Base-by-base conservation (phyloP, 2,113 vertebrate genomes). In the Penelope pileata region DNA sequence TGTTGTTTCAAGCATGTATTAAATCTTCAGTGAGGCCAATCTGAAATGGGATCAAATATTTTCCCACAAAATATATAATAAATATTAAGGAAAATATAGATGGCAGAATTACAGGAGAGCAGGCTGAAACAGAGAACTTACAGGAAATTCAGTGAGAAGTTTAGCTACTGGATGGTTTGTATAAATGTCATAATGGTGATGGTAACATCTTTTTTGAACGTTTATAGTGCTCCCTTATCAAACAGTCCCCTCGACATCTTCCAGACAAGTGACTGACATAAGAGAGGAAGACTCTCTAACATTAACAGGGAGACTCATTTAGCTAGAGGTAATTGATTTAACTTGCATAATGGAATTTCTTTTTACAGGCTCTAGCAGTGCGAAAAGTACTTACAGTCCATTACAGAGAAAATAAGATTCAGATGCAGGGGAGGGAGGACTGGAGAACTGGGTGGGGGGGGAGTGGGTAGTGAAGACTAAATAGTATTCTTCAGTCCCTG, bases 261-360 rank as follows among this genome's bases (percentile, higher is more conserved):
- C 40, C 36, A 83, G n/a, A 62, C 40, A 15, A 64, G 19, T 8
- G 6, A 60, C 0, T 83, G 40, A 40, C 56, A 87, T 70, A 38
- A 88, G 15, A 72, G 53, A 90, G 66, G 51, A 86, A 0, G 1
- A 77, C 5, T 38, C 23, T 58, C 58, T 83, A 45, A 83, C 27
- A 58, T 73, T 36, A 93, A 30, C 58, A 93, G 63, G 59, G 34
- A 50, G 14, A 12, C 5, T 38, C 78, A 59, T 82, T 75, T 72
- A 91, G 23, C 60, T 59, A 78, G 51, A 90, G 22, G 14, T 66
- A 94, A 76, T 86, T 90, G 58, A 88, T 83, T 81, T 86, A 86
- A 43, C 58, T 81, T 81, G 88, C 9, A 24, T 83, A 70, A 69
- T 27, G 66, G n/a, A 83, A 83, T 77, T 93, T 86, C 6, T 92